A percentile compares a stretch with the other conserved stretches of the same genome.
Evolutionary conservation across 2,113 vertebrate genomes (phyloP).

Genomic region (Podiceps cristatus): DNA sequence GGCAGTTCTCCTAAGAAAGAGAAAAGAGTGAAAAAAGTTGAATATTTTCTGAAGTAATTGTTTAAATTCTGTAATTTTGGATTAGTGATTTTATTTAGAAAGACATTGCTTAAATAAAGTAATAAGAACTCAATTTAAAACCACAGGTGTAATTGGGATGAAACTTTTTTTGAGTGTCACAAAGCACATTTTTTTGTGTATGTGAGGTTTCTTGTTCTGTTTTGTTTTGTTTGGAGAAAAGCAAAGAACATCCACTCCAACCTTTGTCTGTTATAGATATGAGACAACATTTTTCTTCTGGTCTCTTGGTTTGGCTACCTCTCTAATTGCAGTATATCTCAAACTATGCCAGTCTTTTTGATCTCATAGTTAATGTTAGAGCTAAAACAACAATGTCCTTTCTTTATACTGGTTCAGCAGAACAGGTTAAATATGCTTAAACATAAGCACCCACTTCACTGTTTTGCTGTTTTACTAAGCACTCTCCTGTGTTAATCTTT

Average conservation of each 20-base stretch:
- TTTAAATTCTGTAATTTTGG: not conserved
- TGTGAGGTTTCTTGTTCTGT: not conserved
- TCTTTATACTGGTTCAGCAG: not conserved
- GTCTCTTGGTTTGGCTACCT: not conserved
- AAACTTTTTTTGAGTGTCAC: not conserved
- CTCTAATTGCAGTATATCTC: not conserved
- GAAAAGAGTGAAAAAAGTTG: not conserved
- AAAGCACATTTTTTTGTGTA: not conserved
- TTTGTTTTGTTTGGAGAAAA: not conserved
- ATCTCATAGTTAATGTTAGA: not conserved
- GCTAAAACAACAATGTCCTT: not conserved
- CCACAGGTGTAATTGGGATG: not conserved
- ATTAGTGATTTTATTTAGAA: not conserved
- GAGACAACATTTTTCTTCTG: not conserved
- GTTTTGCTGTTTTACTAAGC: not conserved
- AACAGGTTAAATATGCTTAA: not conserved
- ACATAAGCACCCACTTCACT: not conserved
- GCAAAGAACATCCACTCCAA: not conserved
- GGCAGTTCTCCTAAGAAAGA: not conserved
- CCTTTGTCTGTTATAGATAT: not conserved
- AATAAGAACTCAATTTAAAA: not conserved
- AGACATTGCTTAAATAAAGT: not conserved
- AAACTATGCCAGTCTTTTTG: not conserved
- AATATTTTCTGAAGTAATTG: not conserved
- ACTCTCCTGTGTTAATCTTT: not conserved